Evolutionary conservation across 2,113 vertebrate species (phyloP), one percentile per base, ranked within the genome.

Genomic region (Tragelaphus imberbis): DNA sequence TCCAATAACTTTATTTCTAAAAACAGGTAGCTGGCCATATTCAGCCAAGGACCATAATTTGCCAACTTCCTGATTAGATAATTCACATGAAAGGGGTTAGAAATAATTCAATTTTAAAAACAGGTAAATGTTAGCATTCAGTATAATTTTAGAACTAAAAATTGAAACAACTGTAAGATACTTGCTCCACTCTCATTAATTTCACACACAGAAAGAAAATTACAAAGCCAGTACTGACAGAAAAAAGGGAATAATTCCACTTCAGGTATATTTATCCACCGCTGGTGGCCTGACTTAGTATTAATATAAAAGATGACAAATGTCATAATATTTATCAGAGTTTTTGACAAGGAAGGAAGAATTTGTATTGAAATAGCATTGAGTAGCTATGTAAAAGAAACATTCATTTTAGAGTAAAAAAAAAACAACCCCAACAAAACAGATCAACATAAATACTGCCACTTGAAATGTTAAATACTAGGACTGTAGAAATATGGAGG

Each of bases 71-170:
- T 7, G 36, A 80, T 75, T 49, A 81, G 88, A 56, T 25, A 56
- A 82, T 88, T 94, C 71, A 61, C 8, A 94, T 12, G 77, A 77
- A 91, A 94, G 21, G 25, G 81, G 21, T 30, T 16, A 80, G n/a
- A 90, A 88, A 85, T 58, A 86, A 7, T 40, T 92, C 10, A 17
- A 4, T 59, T 56, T 88, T 84, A n/a, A 44, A 88, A 85, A 77
- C 28, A 7, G 23, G 33, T 51, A 77, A 75, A 58, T 53, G 36
- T 75, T 91, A 30, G 85, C 51, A 91, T 88, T 61, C 16, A 17
- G 88, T 79, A 58, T n/a, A 16, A 79, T 93, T 90, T 97, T 81
- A 85, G 84, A 86, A 93, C 16, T 91, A 28, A 93, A 96, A 91
- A 88, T 84, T 56, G 71, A 95, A 86, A 68, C 17, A 92, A 49